These are phyloP conservation scores for Nannospalax galili DNA, from an alignment of 2,113 vertebrate species.

Conservation along the genomic window DNA sequence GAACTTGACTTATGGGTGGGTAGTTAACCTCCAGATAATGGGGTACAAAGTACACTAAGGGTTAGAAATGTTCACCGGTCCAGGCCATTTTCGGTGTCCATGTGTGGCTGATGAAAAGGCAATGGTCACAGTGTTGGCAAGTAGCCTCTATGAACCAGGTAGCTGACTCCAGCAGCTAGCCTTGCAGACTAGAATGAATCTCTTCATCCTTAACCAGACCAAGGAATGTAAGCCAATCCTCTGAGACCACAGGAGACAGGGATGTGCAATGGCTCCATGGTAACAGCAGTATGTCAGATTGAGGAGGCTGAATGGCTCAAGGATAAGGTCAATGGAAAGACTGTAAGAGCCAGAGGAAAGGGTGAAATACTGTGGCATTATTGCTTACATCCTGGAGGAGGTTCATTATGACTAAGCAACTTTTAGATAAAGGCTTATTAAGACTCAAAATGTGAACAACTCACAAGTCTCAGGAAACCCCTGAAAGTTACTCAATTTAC, in stretches of 20 bases:
- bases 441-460: too few relatives aligned
- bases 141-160: background rate
- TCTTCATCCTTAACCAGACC: background rate
- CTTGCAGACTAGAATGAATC: background rate
- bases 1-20: background rate
- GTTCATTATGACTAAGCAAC: too few relatives aligned
- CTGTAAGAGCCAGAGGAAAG: too few relatives aligned
- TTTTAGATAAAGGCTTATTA: too few relatives aligned
- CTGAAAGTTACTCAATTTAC: too few relatives aligned
- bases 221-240: background rate
- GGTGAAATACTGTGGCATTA: too few relatives aligned
- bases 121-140: background rate
- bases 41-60: background rate
- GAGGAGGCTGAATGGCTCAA: too few relatives aligned
- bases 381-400: too few relatives aligned
- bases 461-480: too few relatives aligned
- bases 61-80: background rate
- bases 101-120: background rate
- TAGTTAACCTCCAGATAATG: background rate
- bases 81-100: background rate
- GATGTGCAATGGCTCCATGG: background rate
- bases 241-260: background rate
- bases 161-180: background rate
- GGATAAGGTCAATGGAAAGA: too few relatives aligned
- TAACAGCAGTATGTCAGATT: background rate